Base-by-base conservation (phyloP, 2,888 invertebrate species). In the Caenorhabditis virilis region DNA sequence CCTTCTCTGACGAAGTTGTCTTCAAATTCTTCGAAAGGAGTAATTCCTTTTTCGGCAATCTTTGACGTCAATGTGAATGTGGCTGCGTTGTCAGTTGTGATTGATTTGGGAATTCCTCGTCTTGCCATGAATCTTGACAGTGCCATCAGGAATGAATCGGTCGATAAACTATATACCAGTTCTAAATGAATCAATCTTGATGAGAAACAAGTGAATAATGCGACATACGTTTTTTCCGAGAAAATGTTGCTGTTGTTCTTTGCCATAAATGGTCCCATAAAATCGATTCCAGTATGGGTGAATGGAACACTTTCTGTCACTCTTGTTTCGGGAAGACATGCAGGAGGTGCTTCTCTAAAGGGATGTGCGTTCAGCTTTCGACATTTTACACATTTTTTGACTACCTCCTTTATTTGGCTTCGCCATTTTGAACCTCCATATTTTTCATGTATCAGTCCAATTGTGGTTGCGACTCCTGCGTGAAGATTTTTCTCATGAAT, bases 141-240 rank as follows among this genome's bases (percentile, higher is more conserved):
- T 18, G 52, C 43, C 16, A 52, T n/a, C 1, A 52, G 35, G n/a
- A 52, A 52, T 27, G 42, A 33, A n/a, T 52, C 35, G 16, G 52
- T 52, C 1, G 43, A 25, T 7, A 52, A 13, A n/a, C 23, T 23
- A n/a, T 33, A 30, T 13, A 43, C 43, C 16, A 25, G 2, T 52
- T 52, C 52, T 20, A 52, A 16, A n/a, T 52, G 52, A 13, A 52
- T 22, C 4, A 35, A 2, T 52, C 52, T 27, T 7, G 33, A 23
- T 2, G 52, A 33, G 25, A 23, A 18, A 26, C 50, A 50, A 11
- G 50, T 50, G 6, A 50, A 33, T 9, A 50, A 13, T 9, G 26
- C 25, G n/a, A 52, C 23, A 16, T 16, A 39, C 7, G 5, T 1
- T 18, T 50, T 50, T 7, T 36, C 4, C n/a, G n/a, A n/a, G 4